These are phyloP conservation scores for Takifugu flavidus DNA, from an alignment of 2,113 vertebrate species.

Conservation along the genomic window DNA sequence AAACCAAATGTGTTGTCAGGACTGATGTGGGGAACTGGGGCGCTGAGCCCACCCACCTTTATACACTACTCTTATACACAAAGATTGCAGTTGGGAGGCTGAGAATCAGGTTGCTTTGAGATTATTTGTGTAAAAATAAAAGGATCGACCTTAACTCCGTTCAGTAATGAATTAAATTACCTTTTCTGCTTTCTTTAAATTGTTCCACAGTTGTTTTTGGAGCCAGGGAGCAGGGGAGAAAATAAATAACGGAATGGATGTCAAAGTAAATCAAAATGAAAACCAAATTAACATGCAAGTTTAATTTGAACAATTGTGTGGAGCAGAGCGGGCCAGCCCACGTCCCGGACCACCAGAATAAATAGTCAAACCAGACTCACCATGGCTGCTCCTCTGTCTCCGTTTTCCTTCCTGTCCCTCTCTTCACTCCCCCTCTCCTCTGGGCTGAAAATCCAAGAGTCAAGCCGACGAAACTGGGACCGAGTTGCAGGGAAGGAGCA, in stretches of 20 bases:
- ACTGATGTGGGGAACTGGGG: constrained; percentile 28
- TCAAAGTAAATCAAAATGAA: neutral
- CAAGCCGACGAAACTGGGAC: constrained; percentile 49
- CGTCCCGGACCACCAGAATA: constrained; percentile 31
- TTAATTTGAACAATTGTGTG: neutral
- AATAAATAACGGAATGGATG: neutral
- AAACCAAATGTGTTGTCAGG: constrained; percentile 62
- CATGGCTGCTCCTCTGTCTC: constrained; percentile 53
- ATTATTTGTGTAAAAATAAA: constrained; percentile 8
- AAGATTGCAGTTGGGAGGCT: neutral
- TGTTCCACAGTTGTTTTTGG: neutral
- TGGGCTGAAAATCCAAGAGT: constrained; percentile 22
- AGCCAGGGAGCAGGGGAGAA: neutral
- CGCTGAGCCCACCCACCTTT: constrained; percentile 5
- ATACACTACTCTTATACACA: constrained; percentile 1
- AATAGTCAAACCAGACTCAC: constrained; percentile 43
- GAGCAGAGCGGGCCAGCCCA: constrained; percentile 20
- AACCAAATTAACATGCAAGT: neutral
- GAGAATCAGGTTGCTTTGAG: neutral
- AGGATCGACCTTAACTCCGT: neutral
- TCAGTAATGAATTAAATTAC: constrained; percentile 5
- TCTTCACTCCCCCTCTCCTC: constrained; percentile 1
- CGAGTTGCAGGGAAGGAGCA: constrained; percentile 51
- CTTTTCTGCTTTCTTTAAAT: constrained; percentile 1
- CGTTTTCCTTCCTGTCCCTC: neutral